phyloP scores from a whole-genome alignment of 2,888 invertebrate species.

The Sesamia inferens region DNA sequence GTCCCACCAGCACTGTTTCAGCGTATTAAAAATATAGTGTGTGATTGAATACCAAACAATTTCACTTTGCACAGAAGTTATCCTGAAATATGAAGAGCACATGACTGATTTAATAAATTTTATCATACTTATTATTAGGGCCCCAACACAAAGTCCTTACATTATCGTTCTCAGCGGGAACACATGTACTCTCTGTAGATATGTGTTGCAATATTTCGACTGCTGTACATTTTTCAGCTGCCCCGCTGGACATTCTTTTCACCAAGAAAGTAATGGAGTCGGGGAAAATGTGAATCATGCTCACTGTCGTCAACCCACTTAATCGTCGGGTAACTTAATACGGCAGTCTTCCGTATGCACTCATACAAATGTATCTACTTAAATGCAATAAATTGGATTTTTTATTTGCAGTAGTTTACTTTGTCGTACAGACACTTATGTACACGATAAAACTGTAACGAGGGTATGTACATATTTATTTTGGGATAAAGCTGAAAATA shows the following conservation, averaged over 20 bases:
- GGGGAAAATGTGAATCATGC: slow-evolving; percentile 78
- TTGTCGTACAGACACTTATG: slow-evolving; percentile 61
- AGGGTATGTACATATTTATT: slow-evolving; percentile 61
- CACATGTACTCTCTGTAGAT: slow-evolving; percentile 44
- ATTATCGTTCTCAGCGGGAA: slow-evolving; percentile 52
- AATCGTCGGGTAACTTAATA: slow-evolving; percentile 78
- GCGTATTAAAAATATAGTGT: background rate
- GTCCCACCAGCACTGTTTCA: slow-evolving; percentile 30
- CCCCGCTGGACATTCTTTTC: slow-evolving; percentile 64
- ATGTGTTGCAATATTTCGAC: slow-evolving; percentile 58
- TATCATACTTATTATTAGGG: slow-evolving; percentile 34
- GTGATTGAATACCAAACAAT: background rate
- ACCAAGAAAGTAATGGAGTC: slow-evolving; percentile 66
- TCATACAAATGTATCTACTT: slow-evolving; percentile 48
- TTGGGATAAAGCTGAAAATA: slow-evolving; percentile 48
- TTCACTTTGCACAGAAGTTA: background rate
- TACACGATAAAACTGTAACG: slow-evolving; percentile 66
- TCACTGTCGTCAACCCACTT: slow-evolving; percentile 75
- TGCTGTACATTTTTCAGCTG: slow-evolving; percentile 63
- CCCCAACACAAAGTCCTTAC: slow-evolving; percentile 33
- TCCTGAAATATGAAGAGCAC: slow-evolving; percentile 17
- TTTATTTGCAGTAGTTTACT: slow-evolving; percentile 65
- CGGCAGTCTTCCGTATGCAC: slow-evolving; percentile 71
- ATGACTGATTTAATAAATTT: slow-evolving; percentile 22
- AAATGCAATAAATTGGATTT: slow-evolving; percentile 66